phyloP scores from a whole-genome alignment of 1,140 invertebrate species.

The Zaprionus gabonicus region DNA sequence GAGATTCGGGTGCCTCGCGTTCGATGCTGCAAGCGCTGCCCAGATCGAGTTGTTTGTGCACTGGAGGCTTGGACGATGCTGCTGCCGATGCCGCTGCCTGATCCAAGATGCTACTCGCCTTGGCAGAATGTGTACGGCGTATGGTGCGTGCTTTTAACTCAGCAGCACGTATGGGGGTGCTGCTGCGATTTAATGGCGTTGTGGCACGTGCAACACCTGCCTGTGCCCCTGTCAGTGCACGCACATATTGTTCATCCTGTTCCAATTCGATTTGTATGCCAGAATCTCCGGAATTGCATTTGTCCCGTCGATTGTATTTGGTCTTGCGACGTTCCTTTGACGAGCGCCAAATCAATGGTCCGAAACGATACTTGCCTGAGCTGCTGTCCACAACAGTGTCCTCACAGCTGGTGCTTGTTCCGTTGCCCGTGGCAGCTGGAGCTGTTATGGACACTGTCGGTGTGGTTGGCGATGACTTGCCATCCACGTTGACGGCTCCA shows the following conservation, averaged over 20 bases:
- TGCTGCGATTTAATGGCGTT: not conserved
- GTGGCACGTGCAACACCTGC: not conserved
- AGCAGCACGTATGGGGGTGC: conserved; percentile 3
- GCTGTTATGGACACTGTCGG: conserved; percentile 69
- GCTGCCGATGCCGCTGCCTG: conserved; percentile 28
- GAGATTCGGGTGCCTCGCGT: conserved; percentile 85
- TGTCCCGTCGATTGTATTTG: conserved; percentile 89
- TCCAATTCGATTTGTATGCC: conserved; percentile 90
- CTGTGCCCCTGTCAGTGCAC: conserved; percentile 23
- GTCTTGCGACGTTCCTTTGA: conserved; percentile 90
- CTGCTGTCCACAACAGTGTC: conserved; percentile 36
- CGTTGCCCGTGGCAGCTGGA: conserved; percentile 12
- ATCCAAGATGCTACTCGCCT: conserved; percentile 60
- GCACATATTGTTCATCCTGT: conserved; percentile 76
- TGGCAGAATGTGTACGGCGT: conserved; percentile 77
- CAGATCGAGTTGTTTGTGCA: conserved; percentile 45
- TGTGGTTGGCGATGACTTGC: conserved; percentile 76
- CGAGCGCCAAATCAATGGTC: conserved; percentile 89
- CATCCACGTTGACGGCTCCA: conserved; percentile 15
- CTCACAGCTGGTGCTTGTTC: not conserved
- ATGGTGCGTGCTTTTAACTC: conserved; percentile 57
- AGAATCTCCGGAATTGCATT: conserved; percentile 91
- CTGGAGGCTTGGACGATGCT: conserved; percentile 28
- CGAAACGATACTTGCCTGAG: conserved; percentile 86
- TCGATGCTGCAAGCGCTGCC: conserved; percentile 42